Evolutionary conservation across 1,140 invertebrate genomes (phyloP).

Genomic region (Bradysia coprophila): DNA sequence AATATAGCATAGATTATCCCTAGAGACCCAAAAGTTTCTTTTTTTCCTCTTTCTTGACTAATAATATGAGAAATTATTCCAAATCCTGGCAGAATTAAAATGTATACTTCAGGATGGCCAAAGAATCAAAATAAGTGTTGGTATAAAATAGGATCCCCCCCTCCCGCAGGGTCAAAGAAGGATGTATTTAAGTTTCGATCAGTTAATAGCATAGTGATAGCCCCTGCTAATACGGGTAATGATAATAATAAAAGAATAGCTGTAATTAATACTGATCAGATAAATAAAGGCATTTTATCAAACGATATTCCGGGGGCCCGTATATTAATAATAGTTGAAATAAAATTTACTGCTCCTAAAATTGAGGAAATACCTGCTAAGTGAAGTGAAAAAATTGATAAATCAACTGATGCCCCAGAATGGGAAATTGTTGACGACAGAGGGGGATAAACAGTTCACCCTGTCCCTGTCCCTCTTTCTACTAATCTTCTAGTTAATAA

Average conservation of each 20-base stretch:
- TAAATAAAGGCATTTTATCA: slow-evolving; percentile 35
- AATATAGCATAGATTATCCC: slow-evolving; percentile 44
- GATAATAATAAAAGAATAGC: slow-evolving; percentile 41
- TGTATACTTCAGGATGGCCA: slow-evolving; percentile 60
- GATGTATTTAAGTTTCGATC: slow-evolving; percentile 51
- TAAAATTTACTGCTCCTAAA: slow-evolving; percentile 45
- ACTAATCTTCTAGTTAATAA: slow-evolving; percentile 33
- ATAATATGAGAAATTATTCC: slow-evolving; percentile 45
- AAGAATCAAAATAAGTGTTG: slow-evolving; percentile 70
- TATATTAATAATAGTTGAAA: slow-evolving; percentile 39
- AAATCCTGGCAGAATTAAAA: slow-evolving; percentile 45
- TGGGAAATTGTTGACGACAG: slow-evolving; percentile 33
- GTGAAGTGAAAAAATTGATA: slow-evolving; percentile 46
- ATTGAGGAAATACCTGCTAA: slow-evolving; percentile 45
- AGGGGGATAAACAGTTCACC: slow-evolving; percentile 50
- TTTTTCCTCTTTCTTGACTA: slow-evolving; percentile 34
- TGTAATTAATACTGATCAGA: slow-evolving; percentile 47
- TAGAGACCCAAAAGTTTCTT: slow-evolving; percentile 33
- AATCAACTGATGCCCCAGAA: slow-evolving; percentile 37
- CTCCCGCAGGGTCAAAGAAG: slow-evolving; percentile 45
- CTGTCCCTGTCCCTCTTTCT: slow-evolving; percentile 39
- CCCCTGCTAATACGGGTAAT: slow-evolving; percentile 49
- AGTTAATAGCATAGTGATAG: slow-evolving; percentile 49
- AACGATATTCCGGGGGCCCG: slow-evolving; percentile 25
- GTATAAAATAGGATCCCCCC: slow-evolving; percentile 48